Evolutionary conservation across 2,797 vertebrate genomes (phyloP), one percentile per base, ranked within the genome.

Genomic region (Eurystomus glaucurus): DNA sequence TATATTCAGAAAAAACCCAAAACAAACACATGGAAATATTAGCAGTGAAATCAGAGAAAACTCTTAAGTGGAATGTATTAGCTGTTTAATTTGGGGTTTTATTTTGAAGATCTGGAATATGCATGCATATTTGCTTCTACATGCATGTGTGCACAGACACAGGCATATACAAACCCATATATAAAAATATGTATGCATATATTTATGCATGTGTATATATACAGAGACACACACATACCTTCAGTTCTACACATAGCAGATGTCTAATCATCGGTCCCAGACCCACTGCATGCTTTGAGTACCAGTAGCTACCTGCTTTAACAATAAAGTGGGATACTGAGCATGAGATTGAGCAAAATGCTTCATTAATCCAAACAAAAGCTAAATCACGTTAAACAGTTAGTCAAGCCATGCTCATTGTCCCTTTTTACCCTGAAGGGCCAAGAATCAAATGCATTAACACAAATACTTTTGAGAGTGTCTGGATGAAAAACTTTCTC

Each of bases 181-280:
- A 78, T 78, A 26, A 45, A 43, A 0, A 0, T 33, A 9, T 0
- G 0, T 60, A 13, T 54, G 6, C 28, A 31, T 55, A 28, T 55
- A 64, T 55, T 54, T 66, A 5, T 46, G 33, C 33, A 17, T 57
- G 7, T 55, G 2, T 58, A 21, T 13, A 22, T 3, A 52, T 14
- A 92, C 10, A 65, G 10, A 35, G 8, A 11, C 9, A 46, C 5
- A 18, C 1, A 21, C 3, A 7, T 55, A 21, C 3, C 6, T 55
- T 50, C 28, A 33, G 25, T 65, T 72, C 60, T 29, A 72, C 35
- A 26, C 39, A 35, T 14, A 55, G 29, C 43, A 58, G 39, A 31
- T 52, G 23, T 37, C 64, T 55, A 19, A 69, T 8, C 80, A 57
- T 23, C 43, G 52, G 51, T 83, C 81, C 72, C 79, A 90, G 43